phyloP scores from a whole-genome alignment of 1,140 invertebrate species.

The Cotesia chilonis region DNA sequence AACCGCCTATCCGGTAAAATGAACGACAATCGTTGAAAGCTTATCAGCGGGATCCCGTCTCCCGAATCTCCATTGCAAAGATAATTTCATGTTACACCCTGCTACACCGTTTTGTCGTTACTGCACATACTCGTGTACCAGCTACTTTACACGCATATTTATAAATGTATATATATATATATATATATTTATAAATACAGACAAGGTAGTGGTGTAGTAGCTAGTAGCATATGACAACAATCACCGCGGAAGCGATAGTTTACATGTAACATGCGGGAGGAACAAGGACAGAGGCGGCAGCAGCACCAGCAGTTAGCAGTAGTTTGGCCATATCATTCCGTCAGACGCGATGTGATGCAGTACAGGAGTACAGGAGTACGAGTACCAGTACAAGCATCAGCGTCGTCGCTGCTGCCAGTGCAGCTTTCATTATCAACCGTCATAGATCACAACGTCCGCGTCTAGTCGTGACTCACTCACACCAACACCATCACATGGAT shows the following conservation, averaged over 20 bases:
- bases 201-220: background rate
- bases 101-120: background rate
- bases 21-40: conserved; percentile 31
- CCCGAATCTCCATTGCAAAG: conserved; percentile 51
- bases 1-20: conserved; percentile 13
- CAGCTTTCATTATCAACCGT: conserved; percentile 64
- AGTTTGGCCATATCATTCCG: conserved; percentile 33
- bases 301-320: conserved; percentile 6
- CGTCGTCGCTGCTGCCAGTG: conserved; percentile 4
- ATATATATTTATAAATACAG: background rate
- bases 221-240: conserved; percentile 35
- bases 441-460: conserved; percentile 56
- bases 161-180: background rate
- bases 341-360: conserved; percentile 7
- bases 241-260: conserved; percentile 41
- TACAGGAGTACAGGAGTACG: no score
- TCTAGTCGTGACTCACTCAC: conserved; percentile 24
- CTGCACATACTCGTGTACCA: background rate
- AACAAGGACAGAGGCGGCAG: no score
- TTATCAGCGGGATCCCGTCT: conserved; percentile 28
- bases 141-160: background rate
- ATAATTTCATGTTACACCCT: conserved; percentile 46
- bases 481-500: conserved; percentile 48
- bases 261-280: conserved; percentile 22
- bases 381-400: background rate